Conservation (phyloP, 2,113 vertebrate species). For the Oxyruncus cristatus region DNA sequence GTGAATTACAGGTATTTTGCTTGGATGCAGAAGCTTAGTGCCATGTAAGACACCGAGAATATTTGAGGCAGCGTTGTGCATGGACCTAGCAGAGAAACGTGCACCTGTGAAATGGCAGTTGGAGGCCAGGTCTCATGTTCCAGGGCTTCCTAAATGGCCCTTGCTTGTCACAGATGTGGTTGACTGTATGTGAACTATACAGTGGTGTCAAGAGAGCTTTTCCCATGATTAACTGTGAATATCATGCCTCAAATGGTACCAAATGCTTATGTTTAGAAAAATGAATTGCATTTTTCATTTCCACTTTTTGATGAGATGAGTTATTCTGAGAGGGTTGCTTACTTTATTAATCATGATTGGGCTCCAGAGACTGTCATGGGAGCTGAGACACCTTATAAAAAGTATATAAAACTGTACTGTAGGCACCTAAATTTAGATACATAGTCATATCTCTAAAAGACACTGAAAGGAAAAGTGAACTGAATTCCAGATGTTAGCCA, state of each 20-base stretch:
- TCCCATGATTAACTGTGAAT: rapidly evolving
- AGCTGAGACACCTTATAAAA: background rate
- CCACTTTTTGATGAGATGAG: background rate
- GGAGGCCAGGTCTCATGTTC: background rate
- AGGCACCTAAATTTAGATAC: background rate
- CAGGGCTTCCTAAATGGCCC: background rate
- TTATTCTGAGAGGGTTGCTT: background rate
- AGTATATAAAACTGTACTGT: background rate
- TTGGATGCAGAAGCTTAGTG: background rate
- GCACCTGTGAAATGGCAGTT: background rate
- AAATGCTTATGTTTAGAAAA: background rate
- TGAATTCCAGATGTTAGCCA: background rate
- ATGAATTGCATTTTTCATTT: background rate
- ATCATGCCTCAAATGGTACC: background rate
- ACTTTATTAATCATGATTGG: background rate
- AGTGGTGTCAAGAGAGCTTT: background rate
- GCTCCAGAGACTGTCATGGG: background rate
- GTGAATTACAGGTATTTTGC: background rate
- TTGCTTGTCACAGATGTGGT: background rate
- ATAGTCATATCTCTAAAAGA: background rate
- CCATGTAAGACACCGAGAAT: background rate
- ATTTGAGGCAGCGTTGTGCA: background rate
- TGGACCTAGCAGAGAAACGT: background rate
- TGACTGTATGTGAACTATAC: background rate
- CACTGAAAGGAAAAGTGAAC: background rate